Base-by-base conservation (phyloP, 92 coral and sea anemone species). In the Phenganax stokvisi region DNA sequence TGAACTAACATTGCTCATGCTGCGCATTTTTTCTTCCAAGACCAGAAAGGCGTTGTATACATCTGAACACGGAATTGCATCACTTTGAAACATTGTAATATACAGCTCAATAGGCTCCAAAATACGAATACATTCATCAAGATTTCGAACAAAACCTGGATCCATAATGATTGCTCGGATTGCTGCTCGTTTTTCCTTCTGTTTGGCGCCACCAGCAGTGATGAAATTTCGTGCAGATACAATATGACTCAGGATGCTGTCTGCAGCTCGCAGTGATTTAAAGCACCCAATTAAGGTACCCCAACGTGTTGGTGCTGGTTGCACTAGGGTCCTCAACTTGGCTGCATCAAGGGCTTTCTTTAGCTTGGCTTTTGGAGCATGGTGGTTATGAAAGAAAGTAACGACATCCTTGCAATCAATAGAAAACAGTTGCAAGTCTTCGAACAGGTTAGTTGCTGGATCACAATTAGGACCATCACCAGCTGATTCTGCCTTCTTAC, bases 321-420 rank as follows among this genome's bases (percentile, higher is more conserved):
- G 31, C n/a, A 71, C 57, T 20, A 71, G 76, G 31, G 56, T 31
- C 12, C 54, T 30, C 56, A 71, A 71, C 56, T 71, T 71, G 31
- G 76, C 76, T 71, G 76, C 11, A 31, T 56, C 76, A 30, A 71
- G 51, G 31, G 76, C 76, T 55, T 71, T 71, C 37, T 71, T 71
- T 55, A 71, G 51, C 51, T 55, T 71, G 31, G 76, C 76, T 56
- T 71, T 71, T 56, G 31, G 56, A 56, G 17, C 76, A 71, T 71
- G 76, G 51, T 71, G 76, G 16, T 71, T 71, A 56, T 71, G 76
- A 31, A 71, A 71, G 31, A 71, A 71, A 56, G 31, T 71, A 25
- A 71, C 76, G 17, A 71, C 76, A 31, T 71, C 76, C 51, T 71
- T 71, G 76, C 76, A 71, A 71, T 71, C 76, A 71, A 31, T 71